Conservation (phyloP, 2,888 invertebrate genomes). For the Alentia gelatinosa region DNA sequence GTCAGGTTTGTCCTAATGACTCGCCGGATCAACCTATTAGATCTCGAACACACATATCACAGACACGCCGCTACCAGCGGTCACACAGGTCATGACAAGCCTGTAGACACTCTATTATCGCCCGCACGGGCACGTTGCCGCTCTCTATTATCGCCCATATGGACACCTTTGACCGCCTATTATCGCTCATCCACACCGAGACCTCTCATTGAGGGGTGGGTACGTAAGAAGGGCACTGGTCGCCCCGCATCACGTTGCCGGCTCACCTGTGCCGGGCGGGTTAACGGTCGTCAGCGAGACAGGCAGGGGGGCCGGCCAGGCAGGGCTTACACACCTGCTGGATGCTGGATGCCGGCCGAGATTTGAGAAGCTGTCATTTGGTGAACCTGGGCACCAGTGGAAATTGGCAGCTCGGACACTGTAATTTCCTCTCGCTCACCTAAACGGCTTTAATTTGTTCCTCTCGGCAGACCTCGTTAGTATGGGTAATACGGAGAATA, state of each 20-base stretch:
- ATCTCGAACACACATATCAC: background rate
- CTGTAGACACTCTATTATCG: background rate
- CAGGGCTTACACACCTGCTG: background rate
- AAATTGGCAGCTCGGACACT: background rate
- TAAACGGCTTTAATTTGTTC: background rate
- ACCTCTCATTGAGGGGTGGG: background rate
- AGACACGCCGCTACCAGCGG: background rate
- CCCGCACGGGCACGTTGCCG: background rate
- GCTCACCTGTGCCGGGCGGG: background rate
- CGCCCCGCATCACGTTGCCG: background rate
- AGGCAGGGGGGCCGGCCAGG: background rate
- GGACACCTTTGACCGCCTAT: background rate
- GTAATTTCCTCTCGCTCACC: background rate
- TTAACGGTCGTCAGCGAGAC: background rate
- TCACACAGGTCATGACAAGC: background rate
- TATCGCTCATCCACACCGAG: background rate
- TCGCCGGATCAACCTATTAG: no score
- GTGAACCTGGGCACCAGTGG: background rate
- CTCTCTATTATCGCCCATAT: background rate
- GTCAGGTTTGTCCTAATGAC: background rate
- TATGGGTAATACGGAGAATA: background rate
- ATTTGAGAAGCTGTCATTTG: background rate
- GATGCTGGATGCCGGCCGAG: background rate
- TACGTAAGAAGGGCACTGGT: background rate
- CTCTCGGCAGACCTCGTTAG: background rate